phyloP scores from a whole-genome alignment of 2,113 vertebrate species.

The Aphelocoma coerulescens region DNA sequence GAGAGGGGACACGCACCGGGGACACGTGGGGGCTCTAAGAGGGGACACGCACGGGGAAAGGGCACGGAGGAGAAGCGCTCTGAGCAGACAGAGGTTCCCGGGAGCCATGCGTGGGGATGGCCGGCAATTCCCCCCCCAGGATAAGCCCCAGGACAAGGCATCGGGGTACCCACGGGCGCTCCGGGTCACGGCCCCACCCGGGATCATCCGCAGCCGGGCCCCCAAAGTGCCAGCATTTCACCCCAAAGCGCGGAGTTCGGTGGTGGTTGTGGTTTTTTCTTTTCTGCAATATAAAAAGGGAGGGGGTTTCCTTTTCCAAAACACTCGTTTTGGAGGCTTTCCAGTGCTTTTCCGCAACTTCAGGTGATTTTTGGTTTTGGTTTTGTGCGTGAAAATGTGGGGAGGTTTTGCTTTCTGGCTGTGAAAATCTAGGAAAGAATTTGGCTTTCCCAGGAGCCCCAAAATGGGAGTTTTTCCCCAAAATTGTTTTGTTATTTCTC shows the following conservation, averaged over 20 bases:
- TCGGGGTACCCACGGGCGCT: background rate
- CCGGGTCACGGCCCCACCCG: background rate
- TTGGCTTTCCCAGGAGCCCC: background rate
- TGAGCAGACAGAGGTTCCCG: background rate
- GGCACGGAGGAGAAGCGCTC: background rate
- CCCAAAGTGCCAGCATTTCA: background rate
- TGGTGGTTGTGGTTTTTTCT: background rate
- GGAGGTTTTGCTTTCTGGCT: background rate
- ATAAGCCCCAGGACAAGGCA: background rate
- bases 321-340: background rate
- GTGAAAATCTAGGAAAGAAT: background rate
- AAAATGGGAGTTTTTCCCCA: background rate
- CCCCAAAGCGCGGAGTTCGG: background rate
- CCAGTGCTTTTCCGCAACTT: background rate
- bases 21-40: background rate
- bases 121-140: background rate
- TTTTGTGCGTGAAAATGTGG: background rate
- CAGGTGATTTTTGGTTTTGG: background rate
- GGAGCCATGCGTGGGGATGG: background rate
- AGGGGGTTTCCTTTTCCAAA: background rate
- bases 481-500: background rate
- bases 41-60: background rate
- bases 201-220: background rate
- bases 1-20: background rate
- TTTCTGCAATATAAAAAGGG: background rate